These are phyloP conservation scores for Rhabdornis inornatus DNA, from an alignment of 2,113 vertebrate genomes.

Conservation along the genomic window DNA sequence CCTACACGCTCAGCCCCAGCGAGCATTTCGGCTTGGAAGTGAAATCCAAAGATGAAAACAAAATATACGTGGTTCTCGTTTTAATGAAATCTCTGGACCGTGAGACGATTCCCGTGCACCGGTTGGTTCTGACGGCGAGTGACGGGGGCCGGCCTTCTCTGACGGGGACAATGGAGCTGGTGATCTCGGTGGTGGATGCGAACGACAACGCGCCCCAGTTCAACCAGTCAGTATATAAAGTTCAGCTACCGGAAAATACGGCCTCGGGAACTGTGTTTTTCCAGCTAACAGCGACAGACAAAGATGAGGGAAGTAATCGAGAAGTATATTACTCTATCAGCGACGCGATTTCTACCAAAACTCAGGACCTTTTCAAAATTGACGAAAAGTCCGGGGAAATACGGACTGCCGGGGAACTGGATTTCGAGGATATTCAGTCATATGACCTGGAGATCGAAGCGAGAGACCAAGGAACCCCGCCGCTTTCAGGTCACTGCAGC, in stretches of 20 bases:
- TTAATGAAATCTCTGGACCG: slow-evolving; percentile 56
- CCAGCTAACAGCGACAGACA: not conserved
- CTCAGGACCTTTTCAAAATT: no score
- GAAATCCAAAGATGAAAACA: no score
- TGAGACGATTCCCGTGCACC: slow-evolving; percentile 37
- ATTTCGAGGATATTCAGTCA: no score
- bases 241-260: no score
- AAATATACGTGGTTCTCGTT: no score
- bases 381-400: no score
- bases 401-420: no score
- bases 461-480: no score
- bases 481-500: slow-evolving; percentile 74
- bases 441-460: no score
- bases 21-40: not conserved
- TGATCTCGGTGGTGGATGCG: accelerated
- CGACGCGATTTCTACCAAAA: no score
- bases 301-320: not conserved
- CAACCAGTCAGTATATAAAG: not conserved
- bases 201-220: accelerated
- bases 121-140: slow-evolving; percentile 56
- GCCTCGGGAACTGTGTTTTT: not conserved
- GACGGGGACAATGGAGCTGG: accelerated
- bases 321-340: no score
- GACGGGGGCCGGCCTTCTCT: slow-evolving; percentile 59
- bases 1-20: not conserved